Base-by-base conservation (phyloP, 2,113 vertebrate species). In the Clarias macrocephalus region DNA sequence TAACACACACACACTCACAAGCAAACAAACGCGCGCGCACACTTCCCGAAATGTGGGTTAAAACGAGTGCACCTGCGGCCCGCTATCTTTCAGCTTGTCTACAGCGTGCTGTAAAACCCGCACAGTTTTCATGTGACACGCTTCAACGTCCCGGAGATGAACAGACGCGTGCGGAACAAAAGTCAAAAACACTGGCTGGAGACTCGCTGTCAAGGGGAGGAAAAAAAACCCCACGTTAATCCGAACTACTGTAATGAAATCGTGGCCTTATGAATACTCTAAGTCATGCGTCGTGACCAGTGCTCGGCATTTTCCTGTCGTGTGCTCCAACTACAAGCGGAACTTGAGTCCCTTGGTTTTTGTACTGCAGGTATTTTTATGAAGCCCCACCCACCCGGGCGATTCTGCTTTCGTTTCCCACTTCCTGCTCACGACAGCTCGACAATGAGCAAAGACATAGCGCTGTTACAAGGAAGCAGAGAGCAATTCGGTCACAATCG, bases 361-460 rank as follows among this genome's bases (percentile, higher is more conserved):
- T 42, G 59, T 82, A 82, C 80, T 82, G 80, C 80, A 82, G 18
- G 59, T 37, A 65, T 82, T 82, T 65, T 42, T 33, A n/a, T 33
- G 54, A n/a, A 82, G 80, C 60, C 60, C 19, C 60, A 4, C 80
- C 80, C 60, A 42, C 80, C 13, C 21, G 16, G 60, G 33, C 37
- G 25, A 33, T 25, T 42, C 59, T 18, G 60, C 80, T 48, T 48
- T 82, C 60, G 21, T 48, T 65, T 65, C 80, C 60, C 33, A 65
- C 33, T 82, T 82, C 80, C 80, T 82, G 59, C 33, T 65, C 60
- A 82, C 33, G 59, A 63, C 60, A 25, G 10, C 5, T 82, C 30
- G 28, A 62, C 57, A 4, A 25, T 5, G 8, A 42, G 80, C 7
- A 42, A 33, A 81, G 5, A 42, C 9, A 7, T 0, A 23, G 59